Evolutionary conservation across 2,888 invertebrate species (phyloP).

Genomic region (Agrilus mali): DNA sequence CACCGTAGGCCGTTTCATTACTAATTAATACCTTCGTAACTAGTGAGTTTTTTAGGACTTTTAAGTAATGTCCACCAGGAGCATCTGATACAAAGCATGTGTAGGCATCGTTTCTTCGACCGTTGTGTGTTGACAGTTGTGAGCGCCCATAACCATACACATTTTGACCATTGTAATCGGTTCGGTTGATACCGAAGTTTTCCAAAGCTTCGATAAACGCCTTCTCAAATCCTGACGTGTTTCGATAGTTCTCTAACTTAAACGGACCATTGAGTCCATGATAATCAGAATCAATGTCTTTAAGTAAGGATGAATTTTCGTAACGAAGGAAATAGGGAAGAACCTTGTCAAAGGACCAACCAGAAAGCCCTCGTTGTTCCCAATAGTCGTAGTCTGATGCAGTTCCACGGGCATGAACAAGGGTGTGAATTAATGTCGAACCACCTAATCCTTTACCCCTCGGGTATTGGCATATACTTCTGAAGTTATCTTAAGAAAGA

Average conservation of each 20-base stretch:
- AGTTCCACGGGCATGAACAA: too few species aligned
- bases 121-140: slow-evolving; percentile 46
- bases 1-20: slow-evolving; percentile 38
- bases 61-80: slow-evolving; percentile 40
- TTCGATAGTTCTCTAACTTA: too few species aligned
- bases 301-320: too few species aligned
- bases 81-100: slow-evolving; percentile 45
- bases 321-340: neutral
- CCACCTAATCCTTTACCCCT: neutral
- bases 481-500: neutral
- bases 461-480: neutral
- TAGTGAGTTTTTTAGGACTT: slow-evolving; percentile 40
- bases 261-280: too few species aligned
- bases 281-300: too few species aligned
- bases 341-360: too few species aligned
- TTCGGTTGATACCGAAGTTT: slow-evolving; percentile 41
- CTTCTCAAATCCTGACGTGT: too few species aligned
- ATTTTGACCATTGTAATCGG: slow-evolving; percentile 49
- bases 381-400: too few species aligned
- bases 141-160: slow-evolving; percentile 49
- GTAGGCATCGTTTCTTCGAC: slow-evolving; percentile 45
- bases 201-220: slow-evolving; percentile 34
- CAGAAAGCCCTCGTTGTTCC: too few species aligned
- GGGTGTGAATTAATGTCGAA: too few species aligned
- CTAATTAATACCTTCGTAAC: slow-evolving; percentile 44